Conservation (phyloP, 2,797 vertebrate species). For the Okamejei kenojei region DNA sequence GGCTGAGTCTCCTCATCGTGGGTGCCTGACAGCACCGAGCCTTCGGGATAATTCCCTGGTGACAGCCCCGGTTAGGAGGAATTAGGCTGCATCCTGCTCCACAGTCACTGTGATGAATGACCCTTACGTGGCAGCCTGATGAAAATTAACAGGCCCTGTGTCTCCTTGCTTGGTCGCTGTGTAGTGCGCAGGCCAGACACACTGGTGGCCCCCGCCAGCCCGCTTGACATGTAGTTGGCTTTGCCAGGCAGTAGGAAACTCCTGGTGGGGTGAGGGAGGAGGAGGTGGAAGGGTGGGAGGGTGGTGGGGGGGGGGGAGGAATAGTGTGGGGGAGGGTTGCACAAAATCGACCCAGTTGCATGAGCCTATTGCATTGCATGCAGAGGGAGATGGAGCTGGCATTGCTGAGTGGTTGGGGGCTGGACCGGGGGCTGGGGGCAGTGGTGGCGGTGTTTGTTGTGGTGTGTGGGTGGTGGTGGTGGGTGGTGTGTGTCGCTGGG, state of each 20-base stretch:
- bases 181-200: not conserved
- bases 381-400: not conserved
- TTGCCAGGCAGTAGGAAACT: not conserved
- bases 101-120: conserved; percentile 11
- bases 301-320: not conserved
- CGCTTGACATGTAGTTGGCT: not conserved
- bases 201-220: not conserved
- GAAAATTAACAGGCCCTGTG: conserved; percentile 37
- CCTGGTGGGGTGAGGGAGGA: not conserved
- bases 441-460: not conserved
- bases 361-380: not conserved
- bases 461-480: not conserved
- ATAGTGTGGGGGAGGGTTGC: no score
- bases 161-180: conserved; percentile 1
- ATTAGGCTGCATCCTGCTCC: not conserved
- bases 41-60: not conserved
- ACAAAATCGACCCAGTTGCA: not conserved
- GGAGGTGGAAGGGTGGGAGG: not conserved
- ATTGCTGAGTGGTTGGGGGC: not conserved
- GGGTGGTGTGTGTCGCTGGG: not conserved
- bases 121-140: conserved; percentile 30
- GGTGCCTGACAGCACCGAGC: not conserved
- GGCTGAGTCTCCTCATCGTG: not conserved
- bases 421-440: not conserved
- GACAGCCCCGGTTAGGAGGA: not conserved